These are phyloP conservation scores for Takifugu ocellatus DNA, from an alignment of 2,797 vertebrate genomes.

Conservation along the genomic window DNA sequence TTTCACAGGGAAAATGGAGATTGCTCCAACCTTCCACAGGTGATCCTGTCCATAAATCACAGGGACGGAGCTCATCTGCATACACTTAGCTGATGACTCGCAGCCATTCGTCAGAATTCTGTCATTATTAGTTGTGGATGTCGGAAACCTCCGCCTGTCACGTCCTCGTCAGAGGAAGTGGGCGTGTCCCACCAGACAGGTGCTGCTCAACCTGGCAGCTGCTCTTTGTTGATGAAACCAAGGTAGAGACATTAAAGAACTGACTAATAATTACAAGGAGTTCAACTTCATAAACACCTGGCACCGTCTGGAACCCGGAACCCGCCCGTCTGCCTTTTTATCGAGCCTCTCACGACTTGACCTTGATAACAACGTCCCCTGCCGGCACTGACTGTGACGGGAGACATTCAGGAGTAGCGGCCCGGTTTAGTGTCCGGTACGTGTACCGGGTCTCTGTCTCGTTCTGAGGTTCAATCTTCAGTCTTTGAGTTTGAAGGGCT, in stretches of 20 bases:
- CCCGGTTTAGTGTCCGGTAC: too few relatives aligned
- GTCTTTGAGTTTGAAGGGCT: conserved; percentile 11
- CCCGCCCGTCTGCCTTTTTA: too few relatives aligned
- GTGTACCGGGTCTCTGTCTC: too few relatives aligned
- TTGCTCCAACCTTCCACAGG: conserved; percentile 1
- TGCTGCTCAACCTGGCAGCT: conserved; percentile 29
- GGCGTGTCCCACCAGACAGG: conserved; percentile 57
- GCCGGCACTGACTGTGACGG: too few relatives aligned
- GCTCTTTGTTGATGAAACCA: conserved; percentile 55
- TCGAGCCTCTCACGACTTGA: too few relatives aligned
- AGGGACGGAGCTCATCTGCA: conserved; percentile 11
- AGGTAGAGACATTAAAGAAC: not conserved
- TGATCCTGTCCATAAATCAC: conserved; percentile 11
- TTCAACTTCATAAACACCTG: too few relatives aligned
- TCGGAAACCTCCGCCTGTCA: conserved; percentile 57
- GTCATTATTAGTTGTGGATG: conserved; percentile 15
- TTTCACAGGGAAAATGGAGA: not conserved
- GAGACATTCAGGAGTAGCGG: too few relatives aligned
- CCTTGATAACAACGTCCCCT: too few relatives aligned
- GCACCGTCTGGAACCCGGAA: too few relatives aligned
- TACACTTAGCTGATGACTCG: conserved; percentile 3
- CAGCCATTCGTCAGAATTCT: conserved; percentile 12
- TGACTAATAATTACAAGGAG: too few relatives aligned
- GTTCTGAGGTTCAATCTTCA: conserved; percentile 6
- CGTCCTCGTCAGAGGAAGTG: conserved; percentile 41